Percentiles rank a stretch among this genome's conserved stretches.
phyloP scores from a whole-genome alignment of 2,797 vertebrate species.

The Sebastes baramenuke region DNA sequence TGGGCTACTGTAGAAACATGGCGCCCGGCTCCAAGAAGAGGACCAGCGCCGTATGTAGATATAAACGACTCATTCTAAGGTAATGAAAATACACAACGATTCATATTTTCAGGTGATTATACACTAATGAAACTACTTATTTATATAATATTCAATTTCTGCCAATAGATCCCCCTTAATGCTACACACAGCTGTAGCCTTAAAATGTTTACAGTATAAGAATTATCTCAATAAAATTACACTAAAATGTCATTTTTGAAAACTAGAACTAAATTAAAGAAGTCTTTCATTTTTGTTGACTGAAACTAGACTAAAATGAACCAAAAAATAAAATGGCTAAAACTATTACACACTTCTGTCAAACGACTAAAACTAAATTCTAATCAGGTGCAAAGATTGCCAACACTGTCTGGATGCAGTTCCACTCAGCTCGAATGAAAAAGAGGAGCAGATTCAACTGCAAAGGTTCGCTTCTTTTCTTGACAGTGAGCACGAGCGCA shows the following conservation, averaged over 20 bases:
- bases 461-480: constrained; percentile 47
- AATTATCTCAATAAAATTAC: too few species aligned
- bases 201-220: background rate
- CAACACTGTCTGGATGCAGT: background rate
- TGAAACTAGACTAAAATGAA: background rate
- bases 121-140: too few species aligned
- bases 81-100: too few species aligned
- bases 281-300: background rate
- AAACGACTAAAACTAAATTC: background rate
- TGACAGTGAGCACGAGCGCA: constrained; percentile 45
- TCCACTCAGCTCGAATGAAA: constrained; percentile 10
- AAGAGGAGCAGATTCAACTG: constrained; percentile 21
- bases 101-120: too few species aligned
- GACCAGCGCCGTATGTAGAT: too few species aligned
- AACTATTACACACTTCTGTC: background rate
- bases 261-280: background rate
- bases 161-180: too few species aligned
- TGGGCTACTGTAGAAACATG: too few species aligned
- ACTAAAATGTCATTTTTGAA: background rate
- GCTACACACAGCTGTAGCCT: background rate
- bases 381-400: background rate
- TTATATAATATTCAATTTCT: too few species aligned
- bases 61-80: too few species aligned
- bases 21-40: too few species aligned
- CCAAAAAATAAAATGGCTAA: background rate